Evolutionary conservation across 2,888 invertebrate genomes (phyloP).

Genomic region (Adela reaumurella): DNA sequence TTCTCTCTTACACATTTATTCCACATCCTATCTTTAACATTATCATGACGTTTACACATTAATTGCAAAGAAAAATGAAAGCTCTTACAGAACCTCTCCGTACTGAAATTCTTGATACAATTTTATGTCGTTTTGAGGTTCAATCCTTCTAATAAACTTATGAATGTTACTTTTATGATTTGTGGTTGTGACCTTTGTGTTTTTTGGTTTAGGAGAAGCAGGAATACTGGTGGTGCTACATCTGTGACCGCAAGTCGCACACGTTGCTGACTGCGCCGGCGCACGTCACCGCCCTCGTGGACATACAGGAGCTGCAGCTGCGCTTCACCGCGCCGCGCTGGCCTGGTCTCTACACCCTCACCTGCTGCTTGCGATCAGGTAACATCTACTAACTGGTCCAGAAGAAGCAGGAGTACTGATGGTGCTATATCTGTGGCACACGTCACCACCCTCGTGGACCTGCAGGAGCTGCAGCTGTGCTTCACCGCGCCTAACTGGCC

Average conservation of each 20-base stretch:
- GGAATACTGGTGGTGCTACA: constrained; percentile 99
- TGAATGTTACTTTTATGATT: too few relatives aligned
- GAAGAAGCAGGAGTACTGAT: constrained; percentile 96
- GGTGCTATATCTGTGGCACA: constrained; percentile 93
- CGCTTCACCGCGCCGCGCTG: constrained; percentile 95
- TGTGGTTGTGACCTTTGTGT: too few relatives aligned
- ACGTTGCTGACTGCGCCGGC: constrained; percentile 90
- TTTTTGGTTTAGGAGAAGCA: constrained; percentile 73
- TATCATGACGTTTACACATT: too few relatives aligned
- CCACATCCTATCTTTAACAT: too few relatives aligned
- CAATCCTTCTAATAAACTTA: too few relatives aligned
- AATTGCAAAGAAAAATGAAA: too few relatives aligned
- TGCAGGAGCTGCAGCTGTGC: constrained; percentile 80
- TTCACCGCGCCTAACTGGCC: constrained; percentile 86
- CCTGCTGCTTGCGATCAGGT: constrained; percentile 86
- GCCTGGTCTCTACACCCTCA: constrained; percentile 89
- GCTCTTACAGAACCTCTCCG: too few relatives aligned
- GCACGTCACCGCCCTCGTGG: constrained; percentile 88
- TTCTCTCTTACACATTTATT: too few relatives aligned
- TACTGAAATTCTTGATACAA: too few relatives aligned
- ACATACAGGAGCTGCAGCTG: constrained; percentile 87
- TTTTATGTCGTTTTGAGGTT: too few relatives aligned
- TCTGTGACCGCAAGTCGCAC: constrained; percentile 91
- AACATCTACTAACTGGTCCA: constrained; percentile 78
- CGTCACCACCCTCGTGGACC: constrained; percentile 76